Base-by-base conservation (phyloP, 2,113 vertebrate genomes). In the Tachycineta bicolor region DNA sequence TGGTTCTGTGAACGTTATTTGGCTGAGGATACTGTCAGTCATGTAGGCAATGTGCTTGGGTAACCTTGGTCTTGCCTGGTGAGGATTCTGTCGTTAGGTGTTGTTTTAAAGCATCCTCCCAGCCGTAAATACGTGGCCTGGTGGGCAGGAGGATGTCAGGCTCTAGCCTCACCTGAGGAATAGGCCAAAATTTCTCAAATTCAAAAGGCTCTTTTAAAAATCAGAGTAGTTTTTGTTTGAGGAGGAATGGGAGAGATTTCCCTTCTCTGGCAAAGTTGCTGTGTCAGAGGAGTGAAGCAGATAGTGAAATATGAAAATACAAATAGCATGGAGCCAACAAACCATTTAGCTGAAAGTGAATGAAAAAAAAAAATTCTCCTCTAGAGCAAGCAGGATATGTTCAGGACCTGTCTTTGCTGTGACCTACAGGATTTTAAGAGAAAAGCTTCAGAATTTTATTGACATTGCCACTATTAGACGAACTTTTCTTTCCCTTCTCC, bases 341-440 rank as follows among this genome's bases (percentile, higher is more conserved):
- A 69, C 37, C 50, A 39, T 96, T 96, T 87, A 95, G 79, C 89
- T 95, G 93, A 91, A 97, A 93, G 92, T 60, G 84, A 95, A 87
- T 96, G 92, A 84, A 97, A 97, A 76, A 89, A 67, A 96, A 86
- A 92, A 75, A 76, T 52, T 93, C 69, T 92, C 29, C 87, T 46
- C 11, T 58, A 89, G 88, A 89, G 64, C 83, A 92, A 81, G 89
- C 78, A 95, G 95, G 87, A 94, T 97, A 71, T 83, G 87, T 92
- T 96, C 93, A 34, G 85, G 94, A 97, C 95, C 97, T 98, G 97
- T 96, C 94, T 97, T 96, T 95, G 97, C 94, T 49, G 94, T 98
- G 98, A 99, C 98, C 98, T 99, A 96, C 98, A 98, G 94, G 97
- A 94, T 98, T 99, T 98, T 98, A 98, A 99, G 98, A 98, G 98